Evolutionary conservation across 2,113 vertebrate genomes (phyloP), one percentile per base, ranked within the genome.

Genomic region (Diadophis punctatus): DNA sequence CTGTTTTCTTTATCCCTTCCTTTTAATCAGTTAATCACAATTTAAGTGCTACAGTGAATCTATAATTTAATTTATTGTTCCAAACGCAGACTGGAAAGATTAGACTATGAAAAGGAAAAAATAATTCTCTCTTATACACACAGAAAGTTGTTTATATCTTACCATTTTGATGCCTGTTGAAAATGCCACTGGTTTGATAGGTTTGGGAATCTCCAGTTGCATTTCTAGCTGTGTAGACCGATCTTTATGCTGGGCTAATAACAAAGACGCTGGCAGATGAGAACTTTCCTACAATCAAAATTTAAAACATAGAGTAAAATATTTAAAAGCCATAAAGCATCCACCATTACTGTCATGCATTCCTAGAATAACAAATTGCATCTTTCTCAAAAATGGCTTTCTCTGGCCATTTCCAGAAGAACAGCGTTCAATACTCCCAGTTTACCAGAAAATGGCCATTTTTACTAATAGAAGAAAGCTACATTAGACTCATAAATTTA

Each of bases 131-230:
- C 18, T 43, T 52, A 46, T 23, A 22, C 39, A 91, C 56, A 58
- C 68, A 86, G 7, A 95, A 95, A 52, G 2, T 93, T 93, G 91
- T n/a, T 27, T 90, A 55, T 18, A 46, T 90, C 98, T 99, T 97
- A 99, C 99, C 98, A 99, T 99, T 96, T 98, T 98, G 97, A 99
- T 99, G 96, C 99, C 99, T 90, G 99, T 99, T 90, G 99, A 99
- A 97, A 99, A 99, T 0, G 98, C 98, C 95, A 98, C 98, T 91
- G 99, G 97, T 97, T 99, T 99, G 95, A 98, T 96, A n/a, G 96
- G 95, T 95, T 98, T 99, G 85, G 99, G 98, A 95, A 98, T 98
- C 96, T 99, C 99, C 88, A 99, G 97, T 90, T 99, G 97, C 86
- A 97, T 98, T 97, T 99, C 99, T 96, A 99, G 95, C 93, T 99